These are phyloP conservation scores for Discoglossus pictus DNA, from an alignment of 2,797 vertebrate genomes.

Conservation along the genomic window DNA sequence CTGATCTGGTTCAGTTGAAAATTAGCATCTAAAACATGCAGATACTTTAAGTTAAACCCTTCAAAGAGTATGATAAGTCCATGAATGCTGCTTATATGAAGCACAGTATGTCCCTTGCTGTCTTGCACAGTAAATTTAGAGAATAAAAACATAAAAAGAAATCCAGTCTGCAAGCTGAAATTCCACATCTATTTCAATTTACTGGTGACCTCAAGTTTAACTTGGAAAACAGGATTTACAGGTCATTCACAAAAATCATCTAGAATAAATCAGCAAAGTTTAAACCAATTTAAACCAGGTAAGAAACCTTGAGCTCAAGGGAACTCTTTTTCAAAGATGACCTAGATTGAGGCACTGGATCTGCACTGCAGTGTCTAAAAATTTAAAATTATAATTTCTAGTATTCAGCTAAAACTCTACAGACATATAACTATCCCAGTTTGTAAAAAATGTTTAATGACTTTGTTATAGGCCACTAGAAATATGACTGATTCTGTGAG, in stretches of 20 bases:
- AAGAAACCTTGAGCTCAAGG: conserved; percentile 22
- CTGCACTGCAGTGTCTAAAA: conserved; percentile 2
- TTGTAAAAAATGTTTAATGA: not conserved
- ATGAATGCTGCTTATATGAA: not conserved
- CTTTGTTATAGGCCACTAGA: not conserved
- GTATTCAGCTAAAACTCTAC: conserved; percentile 14
- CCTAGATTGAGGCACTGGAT: conserved; percentile 30
- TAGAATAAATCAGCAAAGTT: conserved; percentile 25
- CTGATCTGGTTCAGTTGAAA: no score
- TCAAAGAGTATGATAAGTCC: not conserved
- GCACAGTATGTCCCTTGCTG: not conserved
- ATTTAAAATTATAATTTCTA: conserved; percentile 33
- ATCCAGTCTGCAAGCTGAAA: conserved; percentile 5
- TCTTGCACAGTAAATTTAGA: not conserved
- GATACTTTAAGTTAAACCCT: not conserved
- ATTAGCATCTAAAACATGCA: no score
- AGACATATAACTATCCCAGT: not conserved
- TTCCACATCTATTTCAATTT: conserved; percentile 35
- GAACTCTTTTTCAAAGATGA: conserved; percentile 33
- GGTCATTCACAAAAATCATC: conserved; percentile 23
- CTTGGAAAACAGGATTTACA: conserved; percentile 30
- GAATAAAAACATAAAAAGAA: conserved; percentile 15
- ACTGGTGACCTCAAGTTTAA: conserved; percentile 37
- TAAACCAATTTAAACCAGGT: no score
- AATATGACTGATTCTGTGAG: not conserved